Percentiles rank a stretch among this genome's conserved stretches.
Conservation (phyloP, 2,113 vertebrate species). For the Paratilapia polleni region DNA sequence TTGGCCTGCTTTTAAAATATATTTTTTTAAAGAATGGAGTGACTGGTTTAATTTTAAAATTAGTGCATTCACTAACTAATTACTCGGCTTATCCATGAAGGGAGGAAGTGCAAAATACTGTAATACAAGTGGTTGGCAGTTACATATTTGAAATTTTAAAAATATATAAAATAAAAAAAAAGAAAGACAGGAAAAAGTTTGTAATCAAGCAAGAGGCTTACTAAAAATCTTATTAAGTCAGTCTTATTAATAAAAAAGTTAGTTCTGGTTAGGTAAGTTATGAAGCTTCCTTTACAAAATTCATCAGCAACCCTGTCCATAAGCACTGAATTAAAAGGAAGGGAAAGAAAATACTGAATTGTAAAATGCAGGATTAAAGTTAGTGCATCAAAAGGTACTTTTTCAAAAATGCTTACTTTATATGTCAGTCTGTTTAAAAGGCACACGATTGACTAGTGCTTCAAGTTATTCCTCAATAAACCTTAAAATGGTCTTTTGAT, state of each 20-base stretch:
- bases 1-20: background rate
- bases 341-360: constrained; percentile 21
- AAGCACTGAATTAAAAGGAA: constrained; percentile 20
- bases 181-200: background rate
- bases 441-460: constrained; percentile 19
- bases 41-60: constrained; percentile 1
- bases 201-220: background rate
- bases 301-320: background rate
- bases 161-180: background rate
- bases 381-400: constrained; percentile 68
- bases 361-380: constrained; percentile 49
- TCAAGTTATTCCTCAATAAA: constrained; percentile 22
- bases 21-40: background rate
- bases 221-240: constrained; percentile 17
- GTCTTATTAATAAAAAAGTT: constrained; percentile 24
- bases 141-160: constrained; percentile 26
- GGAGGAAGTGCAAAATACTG: constrained; percentile 41
- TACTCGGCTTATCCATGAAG: constrained; percentile 18
- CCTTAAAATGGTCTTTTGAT: constrained; percentile 34
- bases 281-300: constrained; percentile 6
- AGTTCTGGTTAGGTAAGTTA: constrained; percentile 35
- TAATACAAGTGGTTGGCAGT: constrained; percentile 28
- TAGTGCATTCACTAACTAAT: constrained; percentile 15
- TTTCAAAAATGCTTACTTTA: constrained; percentile 30
- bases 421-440: constrained; percentile 44